Percentiles rank a stretch among this genome's conserved stretches.
Conservation (phyloP, 2,888 invertebrate genomes). For the Tiliacea citrago region DNA sequence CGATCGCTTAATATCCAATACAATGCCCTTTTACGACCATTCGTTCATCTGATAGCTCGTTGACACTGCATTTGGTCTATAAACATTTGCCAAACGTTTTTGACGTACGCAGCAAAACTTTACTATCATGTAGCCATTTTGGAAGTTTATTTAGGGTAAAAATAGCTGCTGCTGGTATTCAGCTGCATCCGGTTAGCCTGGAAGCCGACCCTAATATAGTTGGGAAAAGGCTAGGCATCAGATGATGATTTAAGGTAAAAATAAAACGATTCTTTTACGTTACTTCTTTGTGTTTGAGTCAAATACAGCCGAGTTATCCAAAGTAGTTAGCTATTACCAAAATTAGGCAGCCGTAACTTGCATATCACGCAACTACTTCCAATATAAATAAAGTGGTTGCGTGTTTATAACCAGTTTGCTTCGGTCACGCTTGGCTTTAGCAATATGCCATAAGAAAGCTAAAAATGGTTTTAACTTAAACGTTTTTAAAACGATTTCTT, state of each 20-base stretch:
- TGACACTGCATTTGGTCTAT: slow-evolving; percentile 62
- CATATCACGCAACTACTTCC: slow-evolving; percentile 32
- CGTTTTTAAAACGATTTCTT: not conserved
- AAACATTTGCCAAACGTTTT: slow-evolving; percentile 31
- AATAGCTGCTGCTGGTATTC: no score
- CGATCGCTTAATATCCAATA: slow-evolving; percentile 78
- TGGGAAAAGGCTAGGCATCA: no score
- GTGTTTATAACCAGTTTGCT: slow-evolving; percentile 24
- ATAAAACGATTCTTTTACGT: not conserved
- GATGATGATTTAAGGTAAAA: not conserved
- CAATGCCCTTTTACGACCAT: slow-evolving; percentile 78
- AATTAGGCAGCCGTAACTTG: slow-evolving; percentile 5
- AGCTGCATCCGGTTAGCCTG: no score
- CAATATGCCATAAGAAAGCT: not conserved
- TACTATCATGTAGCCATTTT: not conserved
- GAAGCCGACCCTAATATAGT: no score
- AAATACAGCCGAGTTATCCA: not conserved
- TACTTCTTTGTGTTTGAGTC: not conserved
- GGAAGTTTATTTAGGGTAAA: not conserved
- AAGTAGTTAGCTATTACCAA: slow-evolving; percentile 12
- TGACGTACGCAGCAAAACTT: not conserved
- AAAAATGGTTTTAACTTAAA: not conserved
- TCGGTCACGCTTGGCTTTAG: slow-evolving; percentile 9
- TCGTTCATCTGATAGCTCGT: slow-evolving; percentile 76
- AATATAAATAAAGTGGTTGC: slow-evolving; percentile 41